Percentiles rank a stretch among this genome's conserved stretches.
These are phyloP conservation scores for Camponotus vicinus DNA, from an alignment of 1,140 invertebrate species.

Conservation along the genomic window DNA sequence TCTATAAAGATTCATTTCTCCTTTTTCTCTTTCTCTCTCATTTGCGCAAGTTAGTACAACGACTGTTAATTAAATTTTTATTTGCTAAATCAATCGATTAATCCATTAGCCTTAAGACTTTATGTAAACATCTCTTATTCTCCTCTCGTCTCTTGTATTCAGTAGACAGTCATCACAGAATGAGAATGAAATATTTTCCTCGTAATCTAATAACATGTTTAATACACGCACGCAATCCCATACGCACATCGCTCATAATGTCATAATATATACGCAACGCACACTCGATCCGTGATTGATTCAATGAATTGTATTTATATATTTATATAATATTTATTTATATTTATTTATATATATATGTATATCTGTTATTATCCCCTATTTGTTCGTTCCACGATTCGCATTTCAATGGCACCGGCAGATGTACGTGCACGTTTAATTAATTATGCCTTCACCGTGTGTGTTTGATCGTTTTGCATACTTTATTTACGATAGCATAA, in stretches of 20 bases:
- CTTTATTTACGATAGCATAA: constrained; percentile 46
- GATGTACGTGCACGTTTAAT: constrained; percentile 57
- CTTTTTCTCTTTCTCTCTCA: constrained; percentile 43
- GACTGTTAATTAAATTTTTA: constrained; percentile 76
- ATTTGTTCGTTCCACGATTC: constrained; percentile 76
- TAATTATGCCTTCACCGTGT: constrained; percentile 37
- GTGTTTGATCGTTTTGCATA: constrained; percentile 59
- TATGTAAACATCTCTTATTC: constrained; percentile 75
- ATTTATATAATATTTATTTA: constrained; percentile 59
- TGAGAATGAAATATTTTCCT: constrained; percentile 82
- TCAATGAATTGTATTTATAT: constrained; percentile 70
- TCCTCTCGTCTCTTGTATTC: constrained; percentile 71
- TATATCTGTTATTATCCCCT: constrained; percentile 69
- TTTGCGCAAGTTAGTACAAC: constrained; percentile 73
- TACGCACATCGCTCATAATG: constrained; percentile 36
- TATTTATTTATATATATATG: constrained; percentile 62
- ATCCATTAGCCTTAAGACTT: constrained; percentile 75
- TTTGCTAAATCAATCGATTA: constrained; percentile 76
- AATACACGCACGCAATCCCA: constrained; percentile 50
- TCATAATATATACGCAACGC: constrained; percentile 41
- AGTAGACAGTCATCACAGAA: constrained; percentile 84
- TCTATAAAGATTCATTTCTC: constrained; percentile 44
- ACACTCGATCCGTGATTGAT: constrained; percentile 65
- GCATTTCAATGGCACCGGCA: constrained; percentile 74
- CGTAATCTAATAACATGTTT: constrained; percentile 77